A percentile compares a stretch with the other conserved stretches of the same genome.
Evolutionary conservation across 2,888 invertebrate genomes (phyloP).

Genomic region (Lochmaea capreae): DNA sequence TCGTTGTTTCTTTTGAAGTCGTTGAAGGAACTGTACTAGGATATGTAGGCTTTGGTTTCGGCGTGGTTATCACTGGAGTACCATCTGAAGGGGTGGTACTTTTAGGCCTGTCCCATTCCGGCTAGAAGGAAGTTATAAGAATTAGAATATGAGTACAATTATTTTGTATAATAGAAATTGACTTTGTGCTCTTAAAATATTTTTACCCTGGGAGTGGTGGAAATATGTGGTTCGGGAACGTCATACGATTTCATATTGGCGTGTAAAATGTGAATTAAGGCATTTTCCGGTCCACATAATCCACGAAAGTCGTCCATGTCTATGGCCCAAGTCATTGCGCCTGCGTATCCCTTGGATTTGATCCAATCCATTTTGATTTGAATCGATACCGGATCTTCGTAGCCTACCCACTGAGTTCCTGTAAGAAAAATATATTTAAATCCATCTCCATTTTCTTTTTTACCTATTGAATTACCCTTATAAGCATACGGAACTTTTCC

Average conservation of each 20-base stretch:
- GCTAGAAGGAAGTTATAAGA: constrained; percentile 65
- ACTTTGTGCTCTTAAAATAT: not conserved
- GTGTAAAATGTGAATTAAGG: constrained; percentile 78
- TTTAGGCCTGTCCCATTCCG: constrained; percentile 85
- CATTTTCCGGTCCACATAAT: constrained; percentile 82
- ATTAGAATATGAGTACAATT: not conserved
- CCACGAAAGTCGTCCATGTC: constrained; percentile 93
- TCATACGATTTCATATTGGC: constrained; percentile 77
- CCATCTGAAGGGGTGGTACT: constrained; percentile 74
- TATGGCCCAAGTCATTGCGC: constrained; percentile 94
- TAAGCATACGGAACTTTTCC: constrained; percentile 89
- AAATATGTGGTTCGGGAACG: constrained; percentile 76
- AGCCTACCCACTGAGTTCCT: constrained; percentile 90
- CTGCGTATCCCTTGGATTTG: constrained; percentile 83
- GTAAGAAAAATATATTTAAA: constrained; percentile 18
- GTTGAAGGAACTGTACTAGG: constrained; percentile 42
- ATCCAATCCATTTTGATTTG: constrained; percentile 93
- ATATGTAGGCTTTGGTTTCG: constrained; percentile 52
- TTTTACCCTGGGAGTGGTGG: constrained; percentile 77
- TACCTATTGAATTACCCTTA: constrained; percentile 69
- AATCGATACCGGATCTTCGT: constrained; percentile 83
- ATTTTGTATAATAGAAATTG: not conserved
- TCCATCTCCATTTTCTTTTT: not conserved
- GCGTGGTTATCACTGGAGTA: constrained; percentile 53
- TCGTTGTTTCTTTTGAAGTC: constrained; percentile 36